Evolutionary conservation across 2,888 invertebrate genomes (phyloP).

Genomic region (Mamestra brassicae): DNA sequence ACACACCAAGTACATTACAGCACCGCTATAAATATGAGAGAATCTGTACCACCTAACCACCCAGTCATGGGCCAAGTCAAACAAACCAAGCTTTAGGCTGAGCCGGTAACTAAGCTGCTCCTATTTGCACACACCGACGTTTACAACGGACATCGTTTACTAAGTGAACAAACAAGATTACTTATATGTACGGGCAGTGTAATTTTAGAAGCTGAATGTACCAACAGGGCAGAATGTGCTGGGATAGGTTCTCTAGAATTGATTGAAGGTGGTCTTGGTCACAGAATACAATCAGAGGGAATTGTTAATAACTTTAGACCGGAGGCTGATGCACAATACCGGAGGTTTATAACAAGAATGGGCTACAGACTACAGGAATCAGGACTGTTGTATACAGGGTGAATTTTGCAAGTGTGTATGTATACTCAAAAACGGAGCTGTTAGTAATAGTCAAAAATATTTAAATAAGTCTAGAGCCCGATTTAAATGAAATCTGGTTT

Average conservation of each 20-base stretch:
- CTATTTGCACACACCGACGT: constrained; percentile 46
- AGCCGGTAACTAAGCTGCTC: constrained; percentile 48
- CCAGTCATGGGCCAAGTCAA: constrained; percentile 54
- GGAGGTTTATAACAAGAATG: too few relatives aligned
- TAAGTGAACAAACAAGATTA: constrained; percentile 44
- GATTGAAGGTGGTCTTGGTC: background rate
- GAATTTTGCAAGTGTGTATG: too few relatives aligned
- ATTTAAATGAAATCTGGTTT: too few relatives aligned
- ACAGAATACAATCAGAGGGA: background rate
- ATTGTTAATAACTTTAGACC: too few relatives aligned
- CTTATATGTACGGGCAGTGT: background rate
- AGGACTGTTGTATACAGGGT: too few relatives aligned
- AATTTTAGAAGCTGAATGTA: constrained; percentile 29
- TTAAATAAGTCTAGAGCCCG: too few relatives aligned
- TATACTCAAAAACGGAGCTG: too few relatives aligned
- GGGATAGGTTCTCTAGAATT: background rate
- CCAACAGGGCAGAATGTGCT: background rate
- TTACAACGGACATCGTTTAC: constrained; percentile 32
- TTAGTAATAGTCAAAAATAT: too few relatives aligned
- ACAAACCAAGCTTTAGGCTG: constrained; percentile 47
- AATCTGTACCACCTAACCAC: constrained; percentile 13
- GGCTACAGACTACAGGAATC: too few relatives aligned
- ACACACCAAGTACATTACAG: background rate
- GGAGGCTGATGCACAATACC: too few relatives aligned
- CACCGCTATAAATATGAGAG: constrained; percentile 46